Evolutionary conservation across 1,140 invertebrate genomes (phyloP), one percentile per base, ranked within the genome.

Genomic region (Cryptotermes secundus): DNA sequence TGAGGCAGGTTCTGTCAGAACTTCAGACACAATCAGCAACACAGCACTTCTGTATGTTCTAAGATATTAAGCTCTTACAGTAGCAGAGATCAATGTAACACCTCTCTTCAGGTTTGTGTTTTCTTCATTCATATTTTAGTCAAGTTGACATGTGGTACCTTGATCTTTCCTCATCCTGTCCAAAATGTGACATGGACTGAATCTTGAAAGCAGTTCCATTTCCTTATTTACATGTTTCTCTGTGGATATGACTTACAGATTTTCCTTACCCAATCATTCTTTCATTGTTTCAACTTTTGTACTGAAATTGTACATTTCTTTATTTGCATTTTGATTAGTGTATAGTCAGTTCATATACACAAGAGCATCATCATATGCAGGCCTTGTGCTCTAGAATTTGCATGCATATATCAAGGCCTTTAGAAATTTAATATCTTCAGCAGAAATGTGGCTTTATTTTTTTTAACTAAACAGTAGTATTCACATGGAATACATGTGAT

Each of bases 1-100:
- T 82, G 35, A n/a, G 42, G 42, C 53, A 82, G 81, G 81, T 82
- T 82, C 59, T 72, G 31, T 31, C 9, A 49, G 45, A 19, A 49
- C 45, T 49, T 49, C 14, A 31, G 59, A 31, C 59, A 72, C 10
- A 14, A n/a, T n/a, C n/a, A 31, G 59, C 59, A 31, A 72, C 59
- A 72, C 59, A 31, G 59, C 59, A 72, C 59, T 72, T 72, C 3
- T 72, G 59, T 72, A 72, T 72, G 59, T 72, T 72, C 59, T 72
- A 72, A 72, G 59, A 72, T 72, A 72, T 72, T 72, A 72, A n/a
- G 59, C 9, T 72, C 26, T 1, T 72, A 31, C 7, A 72, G 26
- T 72, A 72, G 59, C 59, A 72, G 59, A 72, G 59, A 72, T 72
- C 59, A 72, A 72, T 26, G 14, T 72, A 31, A 72, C 59, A 31